Evolutionary conservation across 2,888 invertebrate genomes (phyloP).

Genomic region (Sericinus montela): DNA sequence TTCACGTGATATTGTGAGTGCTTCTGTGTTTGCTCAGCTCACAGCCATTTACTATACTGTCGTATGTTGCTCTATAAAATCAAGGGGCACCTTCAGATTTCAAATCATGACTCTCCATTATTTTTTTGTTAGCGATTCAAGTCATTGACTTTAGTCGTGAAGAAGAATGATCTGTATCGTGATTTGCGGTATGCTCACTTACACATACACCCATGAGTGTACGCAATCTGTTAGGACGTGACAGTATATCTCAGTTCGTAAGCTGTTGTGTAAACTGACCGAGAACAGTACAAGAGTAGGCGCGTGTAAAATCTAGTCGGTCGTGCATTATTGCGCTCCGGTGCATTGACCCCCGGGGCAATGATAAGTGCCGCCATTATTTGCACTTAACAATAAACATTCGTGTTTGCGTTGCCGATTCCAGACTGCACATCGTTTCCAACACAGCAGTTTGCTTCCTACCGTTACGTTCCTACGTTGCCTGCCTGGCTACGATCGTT

Average conservation of each 20-base stretch:
- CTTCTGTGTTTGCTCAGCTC: too few species aligned
- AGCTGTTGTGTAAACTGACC: constrained; percentile 6
- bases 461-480: background rate
- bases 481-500: too few species aligned
- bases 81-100: too few species aligned
- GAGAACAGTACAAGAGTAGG: background rate
- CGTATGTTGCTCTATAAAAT: too few species aligned
- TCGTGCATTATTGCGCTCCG: constrained; percentile 17
- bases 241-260: background rate
- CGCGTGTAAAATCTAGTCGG: background rate
- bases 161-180: too few species aligned
- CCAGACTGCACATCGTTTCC: constrained; percentile 4
- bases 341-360: constrained; percentile 32
- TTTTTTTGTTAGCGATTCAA: too few species aligned
- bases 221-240: background rate
- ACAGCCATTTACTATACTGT: too few species aligned
- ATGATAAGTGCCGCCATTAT: constrained; percentile 16
- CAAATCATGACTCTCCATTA: too few species aligned
- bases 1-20: too few species aligned
- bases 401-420: background rate
- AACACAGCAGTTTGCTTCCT: constrained; percentile 4
- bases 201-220: too few species aligned
- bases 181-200: too few species aligned
- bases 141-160: too few species aligned
- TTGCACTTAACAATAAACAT: background rate